Base-by-base conservation (phyloP, 2,113 vertebrate genomes). In the Hoplias malabaricus region DNA sequence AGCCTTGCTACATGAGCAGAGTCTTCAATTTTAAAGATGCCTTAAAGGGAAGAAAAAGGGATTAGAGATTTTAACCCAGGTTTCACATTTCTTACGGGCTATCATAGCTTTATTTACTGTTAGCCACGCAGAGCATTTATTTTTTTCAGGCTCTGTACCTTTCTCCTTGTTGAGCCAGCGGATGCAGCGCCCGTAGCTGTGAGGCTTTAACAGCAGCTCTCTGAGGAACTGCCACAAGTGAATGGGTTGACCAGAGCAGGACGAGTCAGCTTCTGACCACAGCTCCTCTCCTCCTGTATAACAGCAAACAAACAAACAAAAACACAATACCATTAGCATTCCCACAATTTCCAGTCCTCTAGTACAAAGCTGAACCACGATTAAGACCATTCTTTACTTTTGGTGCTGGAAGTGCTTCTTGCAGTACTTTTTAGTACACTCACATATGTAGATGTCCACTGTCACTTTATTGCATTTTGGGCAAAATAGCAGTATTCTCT, bases 101-200 rank as follows among this genome's bases (percentile, higher is more conserved):
- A n/a, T n/a, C n/a, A n/a, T n/a, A n/a, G 16, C 10, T 33, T 23
- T 33, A 33, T 73, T 56, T 19, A 34, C 7, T 70, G 40, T 42
- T 42, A 23, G n/a, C n/a, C n/a, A 21, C n/a, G 10, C n/a, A 40
- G 36, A 42, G 23, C 9, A 48, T 61, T 23, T 43, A 12, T 1
- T 10, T 21, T 3, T 9, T 56, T 33, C 33, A 46, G 0, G 2
- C 48, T 34, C 23, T 14, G 61, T 62, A 98, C 98, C 98, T 91
- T 98, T 99, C 68, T 99, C 98, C 87, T 98, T 97, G 85, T 99
- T 96, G 82, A 99, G 95, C 97, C 97, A 99, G 82, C 97, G 95
- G 83, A 99, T 99, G 90, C 94, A 96, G 83, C 95, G 96, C 31
- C 96, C 96, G 0, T 98, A 98, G 89, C 88, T 96, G 90, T 97